phyloP scores from a whole-genome alignment of 2,113 vertebrate genomes.

The Microtus pennsylvanicus region DNA sequence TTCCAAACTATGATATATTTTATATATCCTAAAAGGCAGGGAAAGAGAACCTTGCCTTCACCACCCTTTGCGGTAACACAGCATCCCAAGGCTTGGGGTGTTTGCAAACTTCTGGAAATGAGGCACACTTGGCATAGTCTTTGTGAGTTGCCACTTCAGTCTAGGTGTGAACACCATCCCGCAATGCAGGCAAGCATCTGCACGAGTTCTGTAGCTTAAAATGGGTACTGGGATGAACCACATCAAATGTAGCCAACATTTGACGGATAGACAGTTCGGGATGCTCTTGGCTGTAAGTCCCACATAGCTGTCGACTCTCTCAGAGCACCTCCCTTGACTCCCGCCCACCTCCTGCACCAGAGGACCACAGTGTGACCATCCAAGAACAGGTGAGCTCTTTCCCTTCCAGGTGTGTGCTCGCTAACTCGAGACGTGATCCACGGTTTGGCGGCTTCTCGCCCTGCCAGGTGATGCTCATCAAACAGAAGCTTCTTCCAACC shows the following conservation, averaged over 20 bases:
- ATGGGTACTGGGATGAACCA: not conserved
- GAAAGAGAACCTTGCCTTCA: accelerated
- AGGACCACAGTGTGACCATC: not conserved
- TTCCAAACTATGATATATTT: not conserved
- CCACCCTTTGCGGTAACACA: accelerated
- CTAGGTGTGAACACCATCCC: not conserved
- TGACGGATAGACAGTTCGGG: accelerated
- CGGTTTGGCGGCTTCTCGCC: not conserved
- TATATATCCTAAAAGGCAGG: not conserved
- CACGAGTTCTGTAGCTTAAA: accelerated
- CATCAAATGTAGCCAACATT: accelerated
- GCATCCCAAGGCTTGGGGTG: accelerated
- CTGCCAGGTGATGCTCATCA: no score
- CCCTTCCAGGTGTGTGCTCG: not conserved
- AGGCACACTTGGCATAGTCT: accelerated
- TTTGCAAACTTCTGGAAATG: accelerated
- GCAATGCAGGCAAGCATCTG: not conserved
- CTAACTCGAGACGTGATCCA: accelerated
- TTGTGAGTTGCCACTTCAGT: not conserved
- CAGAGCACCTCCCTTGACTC: not conserved
- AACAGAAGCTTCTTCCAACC: not conserved
- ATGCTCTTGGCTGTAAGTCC: accelerated
- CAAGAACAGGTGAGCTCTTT: not conserved
- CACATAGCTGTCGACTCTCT: accelerated
- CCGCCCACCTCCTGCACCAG: accelerated